phyloP scores from a whole-genome alignment of 2,113 vertebrate species.

The Anoura caudifer region DNA sequence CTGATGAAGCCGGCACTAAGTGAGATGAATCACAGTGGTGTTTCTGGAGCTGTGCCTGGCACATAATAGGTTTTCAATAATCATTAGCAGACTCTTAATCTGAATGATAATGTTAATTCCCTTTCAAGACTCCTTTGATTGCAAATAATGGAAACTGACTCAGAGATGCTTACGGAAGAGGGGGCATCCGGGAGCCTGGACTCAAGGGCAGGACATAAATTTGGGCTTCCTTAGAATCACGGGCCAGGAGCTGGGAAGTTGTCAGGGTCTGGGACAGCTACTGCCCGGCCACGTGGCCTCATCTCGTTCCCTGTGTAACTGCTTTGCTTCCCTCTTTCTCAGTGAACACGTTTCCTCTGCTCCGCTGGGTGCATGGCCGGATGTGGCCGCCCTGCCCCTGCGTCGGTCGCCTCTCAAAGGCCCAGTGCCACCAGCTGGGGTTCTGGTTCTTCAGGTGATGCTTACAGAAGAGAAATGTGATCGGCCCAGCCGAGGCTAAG shows the following conservation, averaged over 20 bases:
- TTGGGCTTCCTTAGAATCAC: background rate
- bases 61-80: constrained; percentile 66
- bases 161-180: constrained; percentile 12
- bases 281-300: background rate
- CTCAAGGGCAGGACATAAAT: background rate
- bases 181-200: background rate
- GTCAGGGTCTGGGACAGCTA: background rate
- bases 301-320: background rate
- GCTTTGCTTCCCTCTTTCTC: background rate
- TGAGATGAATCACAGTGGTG: constrained; percentile 52
- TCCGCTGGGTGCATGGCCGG: background rate
- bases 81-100: constrained; percentile 67
- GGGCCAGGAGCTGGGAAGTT: background rate
- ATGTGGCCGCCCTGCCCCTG: background rate
- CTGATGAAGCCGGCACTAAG: constrained; percentile 49
- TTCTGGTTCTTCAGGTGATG: background rate
- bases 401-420: background rate
- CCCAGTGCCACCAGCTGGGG: background rate
- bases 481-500: background rate
- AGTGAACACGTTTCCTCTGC: background rate
- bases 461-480: background rate
- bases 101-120: constrained; percentile 57
- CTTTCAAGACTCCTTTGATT: constrained; percentile 35
- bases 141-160: constrained; percentile 41
- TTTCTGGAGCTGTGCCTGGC: constrained; percentile 49